Evolutionary conservation across 35 echinoderm and acorn worm genomes (phyloP), one percentile per base, ranked within the genome.

Genomic region (Eucidaris tribuloides): DNA sequence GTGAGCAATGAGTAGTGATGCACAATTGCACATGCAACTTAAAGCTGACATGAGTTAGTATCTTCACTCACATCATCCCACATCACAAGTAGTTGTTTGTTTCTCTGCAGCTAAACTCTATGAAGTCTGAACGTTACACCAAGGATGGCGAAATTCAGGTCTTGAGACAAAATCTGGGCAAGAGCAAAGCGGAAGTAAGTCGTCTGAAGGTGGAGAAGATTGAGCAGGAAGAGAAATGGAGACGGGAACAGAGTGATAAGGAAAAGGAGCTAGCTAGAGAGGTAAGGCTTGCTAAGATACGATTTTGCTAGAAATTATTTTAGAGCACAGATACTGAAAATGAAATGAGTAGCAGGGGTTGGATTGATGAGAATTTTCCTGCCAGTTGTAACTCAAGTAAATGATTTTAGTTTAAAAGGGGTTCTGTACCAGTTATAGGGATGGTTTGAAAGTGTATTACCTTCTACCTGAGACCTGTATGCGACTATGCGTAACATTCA

Each of bases 141-240:
- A 99, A 93, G 56, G 86, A 99, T 57, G 96, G 96, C 7, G 96
- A 99, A 55, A 99, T 99, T 59, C 77, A 93, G 45, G 83, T 99
- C 0, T 50, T 99, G 35, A 74, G 96, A 25, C 86, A 99, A 65
- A 93, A 99, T 71, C 82, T 93, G 19, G 58, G 31, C 57, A 93
- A 93, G 70, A 31, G 55, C n/a, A 89, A 93, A 43, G 71, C 82
- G 28, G 96, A 99, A 46, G 39, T 90, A 15, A 90, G 83, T 57
- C 81, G 72, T 29, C 37, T 90, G 46, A 78, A 87, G 36, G 57
- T 86, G 19, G 96, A 99, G 34, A 81, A 56, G 22, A 61, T 99
- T 1, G 62, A 99, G 28, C 38, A 77, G 28, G 90, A 90, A 50
- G 91, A 99, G 45, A 59, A 84, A 64, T 46, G 45, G 25, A 85